These are phyloP conservation scores for Rhabdomys pumilio DNA, from an alignment of 2,797 vertebrate species.

Conservation along the genomic window DNA sequence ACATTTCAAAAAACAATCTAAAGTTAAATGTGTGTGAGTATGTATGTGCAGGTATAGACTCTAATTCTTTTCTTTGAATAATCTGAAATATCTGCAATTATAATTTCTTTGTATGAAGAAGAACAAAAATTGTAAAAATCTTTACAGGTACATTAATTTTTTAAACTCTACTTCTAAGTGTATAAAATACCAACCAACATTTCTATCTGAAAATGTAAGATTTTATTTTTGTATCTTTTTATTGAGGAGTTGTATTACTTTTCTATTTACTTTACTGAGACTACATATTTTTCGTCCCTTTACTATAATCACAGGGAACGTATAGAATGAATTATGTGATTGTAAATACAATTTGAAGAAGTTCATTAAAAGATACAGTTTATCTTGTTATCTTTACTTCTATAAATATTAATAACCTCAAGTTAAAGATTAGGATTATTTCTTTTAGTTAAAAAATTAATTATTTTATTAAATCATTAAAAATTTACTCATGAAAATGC, in stretches of 20 bases:
- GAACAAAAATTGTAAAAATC: background rate
- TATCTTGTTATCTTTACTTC: conserved; percentile 51
- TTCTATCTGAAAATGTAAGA: conserved; percentile 50
- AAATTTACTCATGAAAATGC: background rate
- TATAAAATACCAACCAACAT: background rate
- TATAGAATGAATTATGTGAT: conserved; percentile 62
- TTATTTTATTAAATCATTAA: background rate
- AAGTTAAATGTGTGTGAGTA: background rate
- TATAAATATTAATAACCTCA: conserved; percentile 45
- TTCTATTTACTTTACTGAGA: conserved; percentile 62
- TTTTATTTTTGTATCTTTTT: conserved; percentile 4
- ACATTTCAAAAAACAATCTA: background rate
- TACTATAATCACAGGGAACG: conserved; percentile 9
- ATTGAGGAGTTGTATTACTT: conserved; percentile 5
- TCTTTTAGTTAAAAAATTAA: background rate
- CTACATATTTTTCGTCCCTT: background rate
- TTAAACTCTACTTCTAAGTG: conserved; percentile 19
- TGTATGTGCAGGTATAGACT: background rate
- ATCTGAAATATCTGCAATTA: conserved; percentile 9
- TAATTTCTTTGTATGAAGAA: background rate
- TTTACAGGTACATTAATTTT: background rate
- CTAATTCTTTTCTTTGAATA: background rate
- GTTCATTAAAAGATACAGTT: conserved; percentile 54
- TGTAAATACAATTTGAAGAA: conserved; percentile 57
- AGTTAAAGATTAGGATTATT: background rate